Evolutionary conservation across 2,888 invertebrate species (phyloP), one percentile per base, ranked within the genome.

Genomic region (Hermaeophaga mercurialis): DNA sequence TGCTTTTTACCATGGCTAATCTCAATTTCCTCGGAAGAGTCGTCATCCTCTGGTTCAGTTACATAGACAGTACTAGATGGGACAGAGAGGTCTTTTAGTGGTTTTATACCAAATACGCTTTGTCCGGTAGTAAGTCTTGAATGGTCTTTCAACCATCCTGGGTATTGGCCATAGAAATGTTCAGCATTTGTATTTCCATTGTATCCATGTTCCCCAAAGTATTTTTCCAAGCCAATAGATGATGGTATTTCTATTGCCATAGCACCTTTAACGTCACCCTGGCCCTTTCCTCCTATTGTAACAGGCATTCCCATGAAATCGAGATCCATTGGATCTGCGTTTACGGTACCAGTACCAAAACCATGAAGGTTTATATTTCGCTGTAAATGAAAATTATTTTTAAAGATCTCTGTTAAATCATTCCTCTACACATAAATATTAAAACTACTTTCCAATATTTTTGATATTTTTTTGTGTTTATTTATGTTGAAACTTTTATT

Each of bases 201-300:
- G 3, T 14, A 2, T 12, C 2, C 7, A 33, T 2, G 4, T 11
- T 14, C 12, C 3, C 12, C 3, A 8, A 43, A 24, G 22, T 12
- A 11, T 24, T 43, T n/a, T 9, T 43, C 14, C 43, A 43, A 24
- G 6, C 43, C 43, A 18, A 12, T 8, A 3, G 43, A 22, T 1
- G 12, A 1, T 6, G 43, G 43, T 11, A 43, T 22, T 8, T 11
- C 43, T 4, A 43, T 11, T 14, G 24, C 43, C 43, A 43, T 24
- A 9, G 43, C 43, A 12, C 43, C 43, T 18, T 43, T 43, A 11
- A 43, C 5, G 5, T 43, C 43, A n/a, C 43, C 43, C 14, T 43
- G 43, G 6, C 43, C 43, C 26, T 43, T 43, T 15, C 43, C 43
- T 43, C 43, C 43, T 5, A 43, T 4, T 6, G 43, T 43, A 3